Percentiles rank a stretch among this genome's conserved stretches.
These are phyloP conservation scores for Leucopsar rothschildi DNA, from an alignment of 2,113 vertebrate species.

Conservation along the genomic window DNA sequence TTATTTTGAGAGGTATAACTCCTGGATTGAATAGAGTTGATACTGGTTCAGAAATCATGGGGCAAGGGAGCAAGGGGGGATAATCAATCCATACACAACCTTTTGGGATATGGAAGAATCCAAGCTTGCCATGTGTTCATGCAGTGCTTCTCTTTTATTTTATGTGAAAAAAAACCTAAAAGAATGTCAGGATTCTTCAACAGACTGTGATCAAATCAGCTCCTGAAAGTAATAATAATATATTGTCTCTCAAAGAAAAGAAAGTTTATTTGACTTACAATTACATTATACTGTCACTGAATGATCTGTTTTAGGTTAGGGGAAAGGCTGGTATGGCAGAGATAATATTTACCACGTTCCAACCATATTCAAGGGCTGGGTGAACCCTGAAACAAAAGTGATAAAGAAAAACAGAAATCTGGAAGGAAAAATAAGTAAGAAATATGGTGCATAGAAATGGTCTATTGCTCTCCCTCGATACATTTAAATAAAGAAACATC, in stretches of 20 bases:
- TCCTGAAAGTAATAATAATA: background rate
- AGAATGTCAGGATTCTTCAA: background rate
- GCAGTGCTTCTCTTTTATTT: background rate
- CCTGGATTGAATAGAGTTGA: background rate
- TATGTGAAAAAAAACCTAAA: background rate
- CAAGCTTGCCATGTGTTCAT: background rate
- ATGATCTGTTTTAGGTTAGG: background rate
- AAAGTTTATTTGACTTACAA: background rate
- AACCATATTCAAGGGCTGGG: background rate
- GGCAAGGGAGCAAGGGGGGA: background rate
- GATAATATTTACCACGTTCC: background rate
- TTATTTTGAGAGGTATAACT: background rate
- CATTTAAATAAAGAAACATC: background rate
- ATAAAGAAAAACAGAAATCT: background rate
- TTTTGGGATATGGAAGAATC: background rate
- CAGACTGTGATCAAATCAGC: background rate
- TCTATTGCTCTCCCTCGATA: background rate
- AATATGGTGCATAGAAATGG: accelerated
- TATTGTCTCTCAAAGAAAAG: background rate
- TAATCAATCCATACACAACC: background rate
- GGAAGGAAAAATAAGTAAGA: background rate
- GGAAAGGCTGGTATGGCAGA: background rate
- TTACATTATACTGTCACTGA: background rate
- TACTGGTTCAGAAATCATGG: background rate
- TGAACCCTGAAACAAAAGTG: background rate